These are phyloP conservation scores for Leucania comma DNA, from an alignment of 2,888 invertebrate species.

Conservation along the genomic window DNA sequence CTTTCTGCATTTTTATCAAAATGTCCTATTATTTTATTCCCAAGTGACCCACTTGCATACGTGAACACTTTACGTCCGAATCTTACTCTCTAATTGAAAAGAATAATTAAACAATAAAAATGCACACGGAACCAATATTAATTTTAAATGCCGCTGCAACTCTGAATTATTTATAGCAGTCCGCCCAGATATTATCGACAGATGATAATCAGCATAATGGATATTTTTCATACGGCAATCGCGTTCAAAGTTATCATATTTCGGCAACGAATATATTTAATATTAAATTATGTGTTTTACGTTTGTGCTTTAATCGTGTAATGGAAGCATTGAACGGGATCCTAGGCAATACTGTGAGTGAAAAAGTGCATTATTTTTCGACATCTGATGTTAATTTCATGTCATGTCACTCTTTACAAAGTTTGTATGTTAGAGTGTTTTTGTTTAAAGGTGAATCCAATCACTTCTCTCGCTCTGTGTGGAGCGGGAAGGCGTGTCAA, in stretches of 20 bases:
- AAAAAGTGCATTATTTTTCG: too few relatives aligned
- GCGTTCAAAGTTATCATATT: slow-evolving; percentile 16
- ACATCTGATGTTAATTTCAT: too few relatives aligned
- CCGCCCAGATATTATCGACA: slow-evolving; percentile 11
- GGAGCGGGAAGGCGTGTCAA: too few relatives aligned
- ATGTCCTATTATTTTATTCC: too few relatives aligned
- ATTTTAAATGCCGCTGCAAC: slow-evolving; percentile 21
- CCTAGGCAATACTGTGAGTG: too few relatives aligned
- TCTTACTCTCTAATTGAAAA: slow-evolving; percentile 20
- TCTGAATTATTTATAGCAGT: slow-evolving; percentile 38
- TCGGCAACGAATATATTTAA: slow-evolving; percentile 7
- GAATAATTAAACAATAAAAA: slow-evolving; percentile 7
- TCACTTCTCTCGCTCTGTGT: too few relatives aligned
- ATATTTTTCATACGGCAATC: slow-evolving; percentile 36
- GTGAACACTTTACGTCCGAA: neutral
- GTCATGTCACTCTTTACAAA: too few relatives aligned
- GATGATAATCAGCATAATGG: slow-evolving; percentile 22
- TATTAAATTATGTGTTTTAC: slow-evolving; percentile 8
- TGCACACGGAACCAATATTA: neutral
- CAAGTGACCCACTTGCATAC: neutral
- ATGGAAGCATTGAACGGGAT: neutral
- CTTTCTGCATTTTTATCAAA: too few relatives aligned
- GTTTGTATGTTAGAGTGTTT: too few relatives aligned
- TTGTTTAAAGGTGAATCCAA: too few relatives aligned
- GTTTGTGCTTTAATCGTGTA: neutral